These are phyloP conservation scores for Drosophila kohkoa DNA, from an alignment of 1,140 invertebrate genomes.

Conservation along the genomic window DNA sequence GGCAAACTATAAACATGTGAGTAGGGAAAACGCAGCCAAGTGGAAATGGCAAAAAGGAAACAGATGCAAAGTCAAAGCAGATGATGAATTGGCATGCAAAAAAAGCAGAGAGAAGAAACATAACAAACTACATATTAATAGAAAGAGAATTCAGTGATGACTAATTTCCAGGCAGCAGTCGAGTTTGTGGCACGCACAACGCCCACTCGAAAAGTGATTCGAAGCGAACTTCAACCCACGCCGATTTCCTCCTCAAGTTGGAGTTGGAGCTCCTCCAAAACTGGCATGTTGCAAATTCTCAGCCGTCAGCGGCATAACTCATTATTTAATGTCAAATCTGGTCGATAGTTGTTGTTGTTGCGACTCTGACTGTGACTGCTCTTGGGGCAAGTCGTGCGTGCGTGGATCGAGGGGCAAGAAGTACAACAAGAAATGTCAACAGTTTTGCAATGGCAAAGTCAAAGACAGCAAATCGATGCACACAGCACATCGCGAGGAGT, in stretches of 20 bases:
- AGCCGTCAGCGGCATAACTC: constrained; percentile 76
- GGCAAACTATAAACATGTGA: constrained; percentile 19
- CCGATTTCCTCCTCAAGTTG: not conserved
- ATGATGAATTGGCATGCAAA: constrained; percentile 68
- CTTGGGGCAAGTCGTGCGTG: constrained; percentile 43
- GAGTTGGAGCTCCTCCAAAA: not conserved
- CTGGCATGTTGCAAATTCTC: constrained; percentile 77
- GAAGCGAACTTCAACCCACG: not conserved
- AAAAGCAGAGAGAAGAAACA: not conserved
- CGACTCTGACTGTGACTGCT: not conserved
- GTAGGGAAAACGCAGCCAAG: constrained; percentile 41
- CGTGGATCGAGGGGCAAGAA: constrained; percentile 15
- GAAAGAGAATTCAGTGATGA: constrained; percentile 48
- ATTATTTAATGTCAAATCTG: constrained; percentile 83
- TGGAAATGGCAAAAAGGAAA: constrained; percentile 47
- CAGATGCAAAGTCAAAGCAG: constrained; percentile 58
- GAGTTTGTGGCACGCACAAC: constrained; percentile 31
- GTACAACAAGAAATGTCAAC: constrained; percentile 67
- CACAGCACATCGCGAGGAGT: constrained; percentile 22
- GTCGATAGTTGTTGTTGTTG: constrained; percentile 48
- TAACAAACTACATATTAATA: constrained; percentile 60
- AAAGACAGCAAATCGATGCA: constrained; percentile 75
- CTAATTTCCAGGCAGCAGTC: constrained; percentile 49
- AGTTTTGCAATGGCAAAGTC: constrained; percentile 73
- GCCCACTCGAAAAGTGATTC: constrained; percentile 24